These are phyloP conservation scores for Coranthus polyacanthus DNA, from an alignment of 2,797 vertebrate species.

Conservation along the genomic window DNA sequence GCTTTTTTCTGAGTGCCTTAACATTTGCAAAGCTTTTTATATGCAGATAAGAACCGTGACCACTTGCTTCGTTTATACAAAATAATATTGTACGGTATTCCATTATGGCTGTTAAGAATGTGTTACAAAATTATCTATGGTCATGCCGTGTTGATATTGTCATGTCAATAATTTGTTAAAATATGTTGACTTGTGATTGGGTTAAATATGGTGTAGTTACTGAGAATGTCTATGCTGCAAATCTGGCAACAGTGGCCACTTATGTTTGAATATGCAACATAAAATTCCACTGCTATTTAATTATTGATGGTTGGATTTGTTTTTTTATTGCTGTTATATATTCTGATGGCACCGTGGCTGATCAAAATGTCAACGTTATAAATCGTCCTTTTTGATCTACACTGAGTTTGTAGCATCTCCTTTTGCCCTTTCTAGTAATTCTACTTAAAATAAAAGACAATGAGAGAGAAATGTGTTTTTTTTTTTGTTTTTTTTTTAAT, in stretches of 20 bases:
- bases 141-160: not conserved
- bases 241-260: constrained; percentile 6
- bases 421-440: not conserved
- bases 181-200: constrained; percentile 1
- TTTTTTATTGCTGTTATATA: not conserved
- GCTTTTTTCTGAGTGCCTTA: constrained; percentile 74
- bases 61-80: constrained; percentile 24
- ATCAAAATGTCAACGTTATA: too few species aligned
- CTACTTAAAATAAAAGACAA: constrained; percentile 1
- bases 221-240: not conserved
- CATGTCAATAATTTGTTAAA: constrained; percentile 37
- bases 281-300: constrained; percentile 8
- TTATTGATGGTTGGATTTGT: not conserved
- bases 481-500: constrained; percentile 45
- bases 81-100: constrained; percentile 14
- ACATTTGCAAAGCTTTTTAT: constrained; percentile 49
- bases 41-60: constrained; percentile 1
- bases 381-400: not conserved
- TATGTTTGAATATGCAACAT: constrained; percentile 49
- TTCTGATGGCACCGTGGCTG: not conserved
- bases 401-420: not conserved
- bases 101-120: not conserved
- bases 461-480: not conserved
- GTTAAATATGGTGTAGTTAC: not conserved
- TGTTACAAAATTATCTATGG: not conserved